phyloP scores from a whole-genome alignment of 2,888 invertebrate genomes.

The Himalopsyche tibetana region DNA sequence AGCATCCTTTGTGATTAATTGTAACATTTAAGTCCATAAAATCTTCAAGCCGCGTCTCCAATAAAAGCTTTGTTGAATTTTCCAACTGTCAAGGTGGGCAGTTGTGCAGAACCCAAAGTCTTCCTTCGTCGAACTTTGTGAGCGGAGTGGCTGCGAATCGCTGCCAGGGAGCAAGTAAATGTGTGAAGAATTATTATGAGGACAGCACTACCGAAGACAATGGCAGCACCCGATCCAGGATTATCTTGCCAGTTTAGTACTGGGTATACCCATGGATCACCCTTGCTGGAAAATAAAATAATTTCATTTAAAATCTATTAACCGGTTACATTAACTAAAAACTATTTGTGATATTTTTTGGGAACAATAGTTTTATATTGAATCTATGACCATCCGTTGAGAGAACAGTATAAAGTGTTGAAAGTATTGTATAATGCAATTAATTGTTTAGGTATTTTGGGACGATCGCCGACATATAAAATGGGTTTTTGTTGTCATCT shows the following conservation, averaged over 20 bases:
- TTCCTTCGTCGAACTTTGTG: conserved; percentile 68
- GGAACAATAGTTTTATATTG: too few species aligned
- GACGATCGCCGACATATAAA: too few species aligned
- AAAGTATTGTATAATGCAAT: too few species aligned
- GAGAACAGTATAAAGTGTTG: neutral
- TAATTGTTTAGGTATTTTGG: too few species aligned
- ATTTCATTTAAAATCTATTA: too few species aligned
- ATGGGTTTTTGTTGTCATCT: too few species aligned
- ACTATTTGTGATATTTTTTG: too few species aligned
- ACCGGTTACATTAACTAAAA: too few species aligned
- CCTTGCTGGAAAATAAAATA: conserved; percentile 56
- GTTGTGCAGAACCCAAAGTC: conserved; percentile 43
- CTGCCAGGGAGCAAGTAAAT: conserved; percentile 76
- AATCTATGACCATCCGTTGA: neutral
- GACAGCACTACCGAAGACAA: conserved; percentile 78
- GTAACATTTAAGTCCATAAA: neutral
- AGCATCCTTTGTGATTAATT: conserved; percentile 22
- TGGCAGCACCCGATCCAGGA: conserved; percentile 78
- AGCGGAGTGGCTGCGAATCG: conserved; percentile 72
- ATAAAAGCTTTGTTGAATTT: conserved; percentile 54
- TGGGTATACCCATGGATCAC: conserved; percentile 81
- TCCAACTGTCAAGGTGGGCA: conserved; percentile 41
- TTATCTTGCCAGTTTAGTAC: conserved; percentile 84
- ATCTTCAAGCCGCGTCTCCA: conserved; percentile 18
- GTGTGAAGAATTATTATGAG: conserved; percentile 80